Percentiles rank a stretch among this genome's conserved stretches.
Conservation (phyloP, 2,888 invertebrate genomes). For the Apodemia zela region DNA sequence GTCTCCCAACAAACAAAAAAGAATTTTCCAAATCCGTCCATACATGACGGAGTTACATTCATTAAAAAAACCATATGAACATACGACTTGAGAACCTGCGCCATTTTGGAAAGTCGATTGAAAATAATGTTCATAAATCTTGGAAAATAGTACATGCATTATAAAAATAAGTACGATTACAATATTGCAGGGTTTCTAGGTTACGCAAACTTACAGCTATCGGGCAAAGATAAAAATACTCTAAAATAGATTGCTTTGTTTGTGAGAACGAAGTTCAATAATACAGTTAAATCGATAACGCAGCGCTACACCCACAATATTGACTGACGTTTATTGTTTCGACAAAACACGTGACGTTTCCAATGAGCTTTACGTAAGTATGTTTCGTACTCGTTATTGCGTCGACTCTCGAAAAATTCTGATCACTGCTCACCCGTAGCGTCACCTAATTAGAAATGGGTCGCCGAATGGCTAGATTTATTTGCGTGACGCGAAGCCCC, state of each 20-base stretch:
- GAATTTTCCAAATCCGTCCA: no score
- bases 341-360: constrained; percentile 26
- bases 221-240: constrained; percentile 10
- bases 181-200: background rate
- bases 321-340: constrained; percentile 28
- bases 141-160: no score
- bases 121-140: no score
- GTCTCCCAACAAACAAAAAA: no score
- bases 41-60: no score
- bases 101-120: no score
- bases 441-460: constrained; percentile 77
- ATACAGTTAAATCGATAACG: constrained; percentile 23
- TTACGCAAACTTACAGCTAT: constrained; percentile 4
- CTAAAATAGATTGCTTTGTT: constrained; percentile 18
- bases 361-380: constrained; percentile 20
- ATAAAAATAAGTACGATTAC: no score
- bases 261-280: constrained; percentile 26
- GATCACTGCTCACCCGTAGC: constrained; percentile 35
- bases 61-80: no score
- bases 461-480: constrained; percentile 42
- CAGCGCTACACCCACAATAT: constrained; percentile 24
- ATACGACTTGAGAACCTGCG: no score
- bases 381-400: constrained; percentile 44
- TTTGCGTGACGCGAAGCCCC: constrained; percentile 64
- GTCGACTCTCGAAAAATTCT: constrained; percentile 34